phyloP scores from a whole-genome alignment of 2,113 vertebrate genomes.

The Galeopterus variegatus region DNA sequence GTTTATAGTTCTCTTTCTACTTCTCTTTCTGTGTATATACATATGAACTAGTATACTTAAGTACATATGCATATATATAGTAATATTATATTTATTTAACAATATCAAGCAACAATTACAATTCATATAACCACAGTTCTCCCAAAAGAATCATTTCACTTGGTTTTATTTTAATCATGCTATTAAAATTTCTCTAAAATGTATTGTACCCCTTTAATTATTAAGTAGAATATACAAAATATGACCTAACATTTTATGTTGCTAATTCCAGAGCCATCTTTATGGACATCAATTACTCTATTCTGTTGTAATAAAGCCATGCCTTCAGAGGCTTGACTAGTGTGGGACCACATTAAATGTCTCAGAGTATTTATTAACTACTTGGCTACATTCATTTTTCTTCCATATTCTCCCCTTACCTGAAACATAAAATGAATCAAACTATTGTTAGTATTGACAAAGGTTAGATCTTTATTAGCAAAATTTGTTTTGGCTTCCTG shows the following conservation, averaged over 20 bases:
- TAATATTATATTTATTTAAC: constrained; percentile 21
- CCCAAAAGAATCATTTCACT: neutral
- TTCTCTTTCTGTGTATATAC: neutral
- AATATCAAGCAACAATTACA: constrained; percentile 13
- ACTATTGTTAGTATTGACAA: neutral
- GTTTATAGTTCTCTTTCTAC: neutral
- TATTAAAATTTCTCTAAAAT: constrained; percentile 49
- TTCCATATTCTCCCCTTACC: neutral
- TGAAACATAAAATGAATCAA: neutral
- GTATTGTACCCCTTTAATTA: neutral
- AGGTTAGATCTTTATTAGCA: neutral
- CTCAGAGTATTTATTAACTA: constrained; percentile 1
- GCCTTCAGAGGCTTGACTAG: neutral
- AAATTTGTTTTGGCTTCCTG: neutral
- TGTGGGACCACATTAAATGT: neutral
- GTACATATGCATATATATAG: neutral
- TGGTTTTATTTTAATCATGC: constrained; percentile 11
- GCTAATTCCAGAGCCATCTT: neutral
- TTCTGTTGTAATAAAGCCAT: neutral
- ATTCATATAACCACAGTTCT: neutral
- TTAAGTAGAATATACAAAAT: constrained; percentile 43
- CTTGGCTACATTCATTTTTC: neutral
- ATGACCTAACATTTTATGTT: constrained; percentile 32
- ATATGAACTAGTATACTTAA: neutral
- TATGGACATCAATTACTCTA: neutral